Evolutionary conservation across 2,888 invertebrate genomes (phyloP).

Genomic region (Nemoura dubitans): DNA sequence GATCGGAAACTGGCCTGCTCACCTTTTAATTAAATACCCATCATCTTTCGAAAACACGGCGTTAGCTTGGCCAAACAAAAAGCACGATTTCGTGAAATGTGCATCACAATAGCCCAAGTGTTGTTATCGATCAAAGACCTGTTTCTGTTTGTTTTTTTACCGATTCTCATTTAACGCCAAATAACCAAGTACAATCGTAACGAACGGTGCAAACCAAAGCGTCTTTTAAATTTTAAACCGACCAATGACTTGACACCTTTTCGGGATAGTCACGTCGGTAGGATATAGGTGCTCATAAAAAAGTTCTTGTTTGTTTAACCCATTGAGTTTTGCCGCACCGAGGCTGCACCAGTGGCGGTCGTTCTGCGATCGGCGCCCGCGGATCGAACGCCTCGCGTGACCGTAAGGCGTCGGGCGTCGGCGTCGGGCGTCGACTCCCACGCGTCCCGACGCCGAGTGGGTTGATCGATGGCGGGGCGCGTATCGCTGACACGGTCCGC

Average conservation of each 20-base stretch:
- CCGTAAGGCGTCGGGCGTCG: not conserved
- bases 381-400: not conserved
- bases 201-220: not conserved
- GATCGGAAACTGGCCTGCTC: not conserved
- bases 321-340: slow-evolving; percentile 24
- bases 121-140: not conserved
- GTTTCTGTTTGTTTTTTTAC: not conserved
- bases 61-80: not conserved
- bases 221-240: slow-evolving; percentile 1
- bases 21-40: not conserved
- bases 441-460: not conserved
- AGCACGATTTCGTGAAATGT: not conserved
- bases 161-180: slow-evolving; percentile 22
- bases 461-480: not conserved
- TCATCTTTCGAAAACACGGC: slow-evolving; percentile 10
- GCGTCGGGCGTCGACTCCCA: not conserved
- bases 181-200: slow-evolving; percentile 13
- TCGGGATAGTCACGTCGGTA: not conserved
- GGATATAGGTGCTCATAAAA: not conserved
- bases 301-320: slow-evolving; percentile 30
- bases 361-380: too few species aligned
- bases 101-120: not conserved
- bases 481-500: not conserved
- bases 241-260: slow-evolving; percentile 30
- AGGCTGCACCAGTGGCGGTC: not conserved